A percentile compares a stretch with the other conserved stretches of the same genome.
Evolutionary conservation across 2,888 invertebrate species (phyloP).

Genomic region (Zhuqinia jingwanae): DNA sequence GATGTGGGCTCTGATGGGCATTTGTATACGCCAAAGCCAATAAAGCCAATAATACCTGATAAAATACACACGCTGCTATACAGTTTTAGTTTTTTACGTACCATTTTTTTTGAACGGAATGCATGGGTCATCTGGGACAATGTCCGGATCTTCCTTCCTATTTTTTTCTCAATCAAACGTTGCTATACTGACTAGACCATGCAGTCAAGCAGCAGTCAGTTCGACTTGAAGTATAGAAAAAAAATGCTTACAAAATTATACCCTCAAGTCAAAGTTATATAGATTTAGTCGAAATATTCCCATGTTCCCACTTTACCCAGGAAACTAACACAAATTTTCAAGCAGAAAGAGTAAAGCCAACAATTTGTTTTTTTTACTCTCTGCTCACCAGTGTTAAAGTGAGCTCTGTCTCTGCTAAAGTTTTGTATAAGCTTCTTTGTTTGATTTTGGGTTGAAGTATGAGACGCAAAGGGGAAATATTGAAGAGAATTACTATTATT

Average conservation of each 20-base stretch:
- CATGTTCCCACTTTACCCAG: neutral
- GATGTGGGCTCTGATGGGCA: conserved; percentile 19
- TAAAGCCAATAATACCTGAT: conserved; percentile 25
- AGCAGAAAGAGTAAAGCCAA: neutral
- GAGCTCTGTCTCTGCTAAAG: neutral
- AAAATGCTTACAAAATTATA: neutral
- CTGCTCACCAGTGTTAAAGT: too few relatives aligned
- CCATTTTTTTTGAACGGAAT: neutral
- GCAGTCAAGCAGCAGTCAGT: neutral
- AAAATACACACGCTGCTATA: neutral
- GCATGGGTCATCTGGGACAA: conserved; percentile 42
- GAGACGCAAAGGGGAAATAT: neutral
- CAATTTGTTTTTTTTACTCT: neutral
- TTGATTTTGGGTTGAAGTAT: neutral
- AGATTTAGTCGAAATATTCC: neutral
- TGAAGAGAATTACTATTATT: neutral
- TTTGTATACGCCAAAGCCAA: conserved; percentile 52
- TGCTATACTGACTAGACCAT: neutral
- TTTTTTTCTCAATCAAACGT: neutral
- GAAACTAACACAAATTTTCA: conserved; percentile 1
- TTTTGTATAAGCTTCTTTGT: conserved; percentile 5
- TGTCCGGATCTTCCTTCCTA: neutral
- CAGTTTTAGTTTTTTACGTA: neutral
- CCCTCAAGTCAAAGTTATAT: neutral
- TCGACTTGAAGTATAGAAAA: too few relatives aligned